Evolutionary conservation across 2,888 invertebrate genomes (phyloP), one percentile per base, ranked within the genome.

Genomic region (Gasteruption jaculator): DNA sequence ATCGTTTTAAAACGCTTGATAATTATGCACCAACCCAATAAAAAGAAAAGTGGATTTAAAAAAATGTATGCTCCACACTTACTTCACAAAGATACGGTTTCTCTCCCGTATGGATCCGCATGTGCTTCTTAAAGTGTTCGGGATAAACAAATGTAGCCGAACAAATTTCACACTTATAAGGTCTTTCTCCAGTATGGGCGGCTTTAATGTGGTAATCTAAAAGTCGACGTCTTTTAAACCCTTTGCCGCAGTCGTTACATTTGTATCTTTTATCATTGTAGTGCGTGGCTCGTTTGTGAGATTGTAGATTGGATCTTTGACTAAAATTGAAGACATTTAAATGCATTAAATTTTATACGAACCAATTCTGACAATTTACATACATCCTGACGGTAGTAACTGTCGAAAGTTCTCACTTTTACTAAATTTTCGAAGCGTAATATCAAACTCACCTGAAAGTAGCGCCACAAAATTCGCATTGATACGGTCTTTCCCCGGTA

Each of bases 181-280:
- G 87, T 0, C 89, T 74, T 68, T 88, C 85, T 16, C 87, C 86
- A 0, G 86, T 87, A 68, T 91, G 90, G 1, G 80, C 79, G 4
- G 89, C 84, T 71, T 86, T 85, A 55, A 85, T 79, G 65, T 91
- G 90, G 66, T 89, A 89, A 59, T 89, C 86, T 2, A 90, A 68
- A 11, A 89, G 65, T 27, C 89, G 57, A 43, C 70, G 61, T 42
- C 70, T 57, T 46, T 89, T 89, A 59, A 88, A 91, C 16, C 79
- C 77, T 62, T 86, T 84, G 2, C 79, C 80, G 56, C 90, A 91
- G 26, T 78, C 75, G 2, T 75, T 68, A 60, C 89, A 89, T 54
- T 78, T 77, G 63, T 86, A 81, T 0, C 85, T 75, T 57, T 84
- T 84, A 63, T 85, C 85, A 63, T 85, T 83, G 35, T 83, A 77